A percentile compares a stretch with the other conserved stretches of the same genome.
These are phyloP conservation scores for Harpalus rufipes DNA, from an alignment of 2,888 invertebrate species.

Conservation along the genomic window DNA sequence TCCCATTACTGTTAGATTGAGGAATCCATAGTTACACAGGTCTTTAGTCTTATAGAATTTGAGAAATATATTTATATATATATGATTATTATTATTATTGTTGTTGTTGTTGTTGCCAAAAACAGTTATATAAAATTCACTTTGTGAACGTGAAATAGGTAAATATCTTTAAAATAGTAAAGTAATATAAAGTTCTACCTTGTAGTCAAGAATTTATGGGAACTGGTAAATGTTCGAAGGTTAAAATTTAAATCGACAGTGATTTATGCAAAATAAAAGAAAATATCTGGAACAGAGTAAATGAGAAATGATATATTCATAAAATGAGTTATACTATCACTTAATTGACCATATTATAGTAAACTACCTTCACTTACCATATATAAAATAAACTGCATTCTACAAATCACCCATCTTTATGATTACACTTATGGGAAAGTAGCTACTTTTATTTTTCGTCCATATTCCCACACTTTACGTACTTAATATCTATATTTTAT, in stretches of 20 bases:
- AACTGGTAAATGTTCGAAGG: conserved; percentile 13
- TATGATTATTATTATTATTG: no score
- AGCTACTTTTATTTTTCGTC: neutral
- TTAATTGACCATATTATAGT: neutral
- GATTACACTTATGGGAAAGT: conserved; percentile 23
- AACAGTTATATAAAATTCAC: no score
- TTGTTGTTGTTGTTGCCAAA: no score
- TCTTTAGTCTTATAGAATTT: no score
- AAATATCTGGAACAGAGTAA: neutral
- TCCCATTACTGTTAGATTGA: no score
- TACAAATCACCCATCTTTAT: neutral
- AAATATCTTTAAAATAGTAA: no score
- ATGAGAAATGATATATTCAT: neutral
- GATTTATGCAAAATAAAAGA: neutral
- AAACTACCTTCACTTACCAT: neutral
- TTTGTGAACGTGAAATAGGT: no score
- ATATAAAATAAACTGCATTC: neutral
- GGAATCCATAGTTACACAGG: no score
- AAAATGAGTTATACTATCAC: neutral
- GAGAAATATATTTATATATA: no score
- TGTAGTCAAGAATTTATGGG: no score
- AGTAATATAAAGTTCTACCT: no score
- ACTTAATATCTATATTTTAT: conserved; percentile 32
- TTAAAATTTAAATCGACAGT: neutral
- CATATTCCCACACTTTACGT: conserved; percentile 4